Percentiles rank a stretch among this genome's conserved stretches.
Evolutionary conservation across 35 echinoderm and acorn worm genomes (phyloP).

Genomic region (Eucidaris tribuloides): DNA sequence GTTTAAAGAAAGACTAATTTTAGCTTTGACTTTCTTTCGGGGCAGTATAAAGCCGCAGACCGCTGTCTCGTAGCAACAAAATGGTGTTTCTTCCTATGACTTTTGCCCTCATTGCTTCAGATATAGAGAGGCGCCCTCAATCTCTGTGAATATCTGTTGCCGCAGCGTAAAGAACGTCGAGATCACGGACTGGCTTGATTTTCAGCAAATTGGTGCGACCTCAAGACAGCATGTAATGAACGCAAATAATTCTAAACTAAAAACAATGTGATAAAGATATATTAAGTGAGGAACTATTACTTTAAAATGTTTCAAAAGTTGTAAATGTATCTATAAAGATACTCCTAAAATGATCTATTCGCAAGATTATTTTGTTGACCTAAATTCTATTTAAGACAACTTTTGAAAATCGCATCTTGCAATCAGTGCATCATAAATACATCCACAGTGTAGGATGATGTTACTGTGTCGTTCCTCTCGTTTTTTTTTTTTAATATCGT

Average conservation of each 20-base stretch:
- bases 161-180: slow-evolving; percentile 81
- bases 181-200: slow-evolving; percentile 88
- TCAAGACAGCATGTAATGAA: slow-evolving; percentile 70
- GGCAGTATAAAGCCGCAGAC: slow-evolving; percentile 86
- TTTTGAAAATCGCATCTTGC: too few relatives aligned
- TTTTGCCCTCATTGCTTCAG: slow-evolving; percentile 92
- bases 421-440: too few relatives aligned
- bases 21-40: slow-evolving; percentile 97
- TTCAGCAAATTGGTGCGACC: slow-evolving; percentile 91
- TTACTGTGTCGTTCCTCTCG: too few relatives aligned
- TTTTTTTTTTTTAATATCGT: too few relatives aligned
- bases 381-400: too few relatives aligned
- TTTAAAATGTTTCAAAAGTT: too few relatives aligned
- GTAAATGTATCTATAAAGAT: too few relatives aligned
- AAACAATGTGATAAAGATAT: background rate
- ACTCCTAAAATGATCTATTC: too few relatives aligned
- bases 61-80: slow-evolving; percentile 71
- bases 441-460: too few relatives aligned
- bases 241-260: slow-evolving; percentile 88
- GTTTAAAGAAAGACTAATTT: too few relatives aligned
- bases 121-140: slow-evolving; percentile 81
- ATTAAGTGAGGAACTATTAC: too few relatives aligned
- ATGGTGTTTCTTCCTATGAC: slow-evolving; percentile 90
- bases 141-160: slow-evolving; percentile 67
- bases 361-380: too few relatives aligned